Conservation (phyloP, 2,888 invertebrate species). For the Pristionchus maxplancki region DNA sequence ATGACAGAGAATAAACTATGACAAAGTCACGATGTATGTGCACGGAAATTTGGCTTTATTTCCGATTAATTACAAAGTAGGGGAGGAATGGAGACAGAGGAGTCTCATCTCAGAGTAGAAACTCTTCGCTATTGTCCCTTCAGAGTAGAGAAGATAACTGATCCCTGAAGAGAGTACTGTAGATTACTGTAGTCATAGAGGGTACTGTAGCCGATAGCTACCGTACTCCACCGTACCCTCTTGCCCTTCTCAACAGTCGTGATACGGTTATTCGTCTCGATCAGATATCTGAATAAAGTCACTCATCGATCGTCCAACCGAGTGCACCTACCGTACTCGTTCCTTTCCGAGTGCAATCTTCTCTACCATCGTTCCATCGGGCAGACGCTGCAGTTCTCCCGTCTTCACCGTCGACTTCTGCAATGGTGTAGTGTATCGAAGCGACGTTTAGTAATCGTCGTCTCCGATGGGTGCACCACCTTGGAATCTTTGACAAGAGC, state of each 20-base stretch:
- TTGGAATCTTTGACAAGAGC: slow-evolving; percentile 15
- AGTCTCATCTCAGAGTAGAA: not conserved
- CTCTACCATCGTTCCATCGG: slow-evolving; percentile 32
- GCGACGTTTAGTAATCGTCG: slow-evolving; percentile 6
- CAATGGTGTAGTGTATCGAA: slow-evolving; percentile 4
- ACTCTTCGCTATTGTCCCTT: slow-evolving; percentile 22
- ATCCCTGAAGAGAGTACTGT: not conserved
- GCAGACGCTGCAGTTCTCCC: not conserved
- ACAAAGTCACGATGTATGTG: too few relatives aligned
- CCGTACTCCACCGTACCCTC: not conserved
- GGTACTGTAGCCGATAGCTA: not conserved
- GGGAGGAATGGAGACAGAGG: not conserved
- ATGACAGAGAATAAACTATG: too few relatives aligned
- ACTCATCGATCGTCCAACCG: not conserved
- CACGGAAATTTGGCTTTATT: slow-evolving; percentile 37
- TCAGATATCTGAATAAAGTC: not conserved
- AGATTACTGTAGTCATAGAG: not conserved
- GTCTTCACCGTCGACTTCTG: slow-evolving; percentile 1
- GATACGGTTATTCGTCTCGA: slow-evolving; percentile 40
- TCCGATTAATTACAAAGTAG: slow-evolving; percentile 13
- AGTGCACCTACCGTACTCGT: slow-evolving; percentile 37
- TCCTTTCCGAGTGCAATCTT: not conserved
- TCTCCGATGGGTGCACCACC: not conserved
- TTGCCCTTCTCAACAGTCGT: slow-evolving; percentile 20
- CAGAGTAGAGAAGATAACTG: slow-evolving; percentile 30